phyloP scores from a whole-genome alignment of 2,797 vertebrate genomes.

The Gallinago solitaria region DNA sequence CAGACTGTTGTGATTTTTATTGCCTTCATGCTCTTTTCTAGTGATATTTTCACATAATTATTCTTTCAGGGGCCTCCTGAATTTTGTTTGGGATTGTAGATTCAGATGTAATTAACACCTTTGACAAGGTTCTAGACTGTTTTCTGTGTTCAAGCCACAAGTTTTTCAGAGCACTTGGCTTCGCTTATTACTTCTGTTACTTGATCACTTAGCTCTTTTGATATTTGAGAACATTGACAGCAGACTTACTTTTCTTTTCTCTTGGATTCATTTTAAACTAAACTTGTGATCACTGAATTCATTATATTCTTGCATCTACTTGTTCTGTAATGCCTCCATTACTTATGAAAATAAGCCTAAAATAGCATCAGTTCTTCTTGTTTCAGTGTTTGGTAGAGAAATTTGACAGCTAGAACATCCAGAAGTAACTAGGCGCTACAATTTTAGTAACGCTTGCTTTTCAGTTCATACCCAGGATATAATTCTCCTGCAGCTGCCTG shows the following conservation, averaged over 20 bases:
- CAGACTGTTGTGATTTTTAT: neutral
- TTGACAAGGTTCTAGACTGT: neutral
- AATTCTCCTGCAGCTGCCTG: neutral
- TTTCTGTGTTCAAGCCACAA: neutral
- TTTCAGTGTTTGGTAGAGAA: neutral
- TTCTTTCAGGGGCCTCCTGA: neutral
- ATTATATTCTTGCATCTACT: neutral
- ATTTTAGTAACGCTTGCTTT: conserved; percentile 10
- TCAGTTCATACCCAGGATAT: neutral
- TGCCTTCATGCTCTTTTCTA: neutral
- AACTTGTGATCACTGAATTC: neutral
- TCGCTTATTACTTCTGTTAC: neutral
- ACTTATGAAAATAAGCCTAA: neutral
- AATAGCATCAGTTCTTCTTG: neutral
- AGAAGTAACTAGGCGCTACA: neutral
- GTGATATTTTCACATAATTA: neutral
- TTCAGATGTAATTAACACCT: neutral
- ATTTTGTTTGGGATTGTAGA: neutral
- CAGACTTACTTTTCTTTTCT: neutral
- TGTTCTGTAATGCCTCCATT: neutral
- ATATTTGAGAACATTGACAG: neutral
- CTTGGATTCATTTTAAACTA: neutral
- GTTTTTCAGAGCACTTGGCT: neutral
- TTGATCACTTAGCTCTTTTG: neutral
- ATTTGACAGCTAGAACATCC: neutral